Percentiles rank a stretch among this genome's conserved stretches.
Evolutionary conservation across 2,888 invertebrate genomes (phyloP).

Genomic region (Agapetus fuscipes): DNA sequence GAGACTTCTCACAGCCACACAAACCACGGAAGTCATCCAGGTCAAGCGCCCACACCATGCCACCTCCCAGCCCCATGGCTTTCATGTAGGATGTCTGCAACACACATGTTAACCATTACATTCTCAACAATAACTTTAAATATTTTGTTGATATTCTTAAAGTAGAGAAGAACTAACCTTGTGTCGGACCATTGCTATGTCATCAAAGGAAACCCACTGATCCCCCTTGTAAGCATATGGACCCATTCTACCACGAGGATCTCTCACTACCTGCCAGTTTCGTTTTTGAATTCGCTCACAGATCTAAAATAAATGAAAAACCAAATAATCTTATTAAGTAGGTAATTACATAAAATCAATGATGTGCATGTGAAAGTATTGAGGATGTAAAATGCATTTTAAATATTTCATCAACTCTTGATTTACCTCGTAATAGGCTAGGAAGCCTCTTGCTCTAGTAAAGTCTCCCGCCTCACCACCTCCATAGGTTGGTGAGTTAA

Average conservation of each 20-base stretch:
- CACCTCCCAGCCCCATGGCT: conserved; percentile 70
- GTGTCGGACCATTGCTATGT: conserved; percentile 69
- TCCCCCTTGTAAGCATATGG: conserved; percentile 76
- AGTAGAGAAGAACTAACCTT: conserved; percentile 44
- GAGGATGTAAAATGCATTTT: too few species aligned
- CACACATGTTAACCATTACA: neutral
- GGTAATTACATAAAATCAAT: neutral
- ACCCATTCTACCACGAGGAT: conserved; percentile 72
- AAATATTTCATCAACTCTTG: too few species aligned
- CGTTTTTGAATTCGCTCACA: conserved; percentile 66
- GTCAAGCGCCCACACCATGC: conserved; percentile 86
- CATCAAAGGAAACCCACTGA: conserved; percentile 93
- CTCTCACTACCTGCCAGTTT: conserved; percentile 71
- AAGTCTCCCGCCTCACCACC: conserved; percentile 85
- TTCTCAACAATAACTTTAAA: neutral
- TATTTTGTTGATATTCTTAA: too few species aligned
- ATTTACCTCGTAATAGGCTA: conserved; percentile 79
- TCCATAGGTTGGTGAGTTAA: conserved; percentile 73
- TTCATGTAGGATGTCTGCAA: conserved; percentile 62
- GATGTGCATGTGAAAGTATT: conserved; percentile 2
- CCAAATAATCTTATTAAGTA: neutral
- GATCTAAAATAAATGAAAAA: conserved; percentile 49
- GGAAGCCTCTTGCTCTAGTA: conserved; percentile 78
- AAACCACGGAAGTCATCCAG: conserved; percentile 76
- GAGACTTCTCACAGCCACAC: conserved; percentile 75